A percentile compares a stretch with the other conserved stretches of the same genome.
These are phyloP conservation scores for Anniella stebbinsi DNA, from an alignment of 2,797 vertebrate genomes.

Conservation along the genomic window DNA sequence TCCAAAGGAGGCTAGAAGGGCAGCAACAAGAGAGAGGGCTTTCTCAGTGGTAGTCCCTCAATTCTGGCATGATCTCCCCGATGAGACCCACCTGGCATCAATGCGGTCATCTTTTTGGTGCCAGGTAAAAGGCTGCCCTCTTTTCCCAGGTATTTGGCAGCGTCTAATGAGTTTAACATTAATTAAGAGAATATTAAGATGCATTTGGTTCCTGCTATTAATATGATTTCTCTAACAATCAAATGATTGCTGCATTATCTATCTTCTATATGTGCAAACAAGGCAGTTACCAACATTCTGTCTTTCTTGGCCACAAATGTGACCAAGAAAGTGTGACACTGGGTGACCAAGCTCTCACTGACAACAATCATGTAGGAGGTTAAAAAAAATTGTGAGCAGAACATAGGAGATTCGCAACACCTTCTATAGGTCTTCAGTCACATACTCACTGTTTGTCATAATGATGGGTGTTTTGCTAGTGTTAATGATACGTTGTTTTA, in stretches of 20 bases:
- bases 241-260: neutral
- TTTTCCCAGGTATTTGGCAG: too few relatives aligned
- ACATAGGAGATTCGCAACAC: neutral
- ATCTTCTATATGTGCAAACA: neutral
- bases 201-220: neutral
- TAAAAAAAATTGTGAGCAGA: neutral
- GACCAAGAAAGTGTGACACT: neutral
- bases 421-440: neutral
- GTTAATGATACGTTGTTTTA: neutral
- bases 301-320: too few relatives aligned
- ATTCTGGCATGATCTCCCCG: too few relatives aligned
- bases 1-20: too few relatives aligned
- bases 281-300: too few relatives aligned
- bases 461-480: neutral
- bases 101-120: too few relatives aligned
- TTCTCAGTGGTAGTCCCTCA: too few relatives aligned
- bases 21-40: too few relatives aligned
- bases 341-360: neutral
- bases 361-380: neutral
- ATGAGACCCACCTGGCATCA: too few relatives aligned
- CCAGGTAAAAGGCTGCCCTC: too few relatives aligned
- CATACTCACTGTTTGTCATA: neutral
- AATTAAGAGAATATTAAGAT: neutral
- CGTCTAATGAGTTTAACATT: too few relatives aligned
- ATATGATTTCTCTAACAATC: neutral